Conservation (phyloP, 2,113 vertebrate species). For the Pelmatolapia mariae region DNA sequence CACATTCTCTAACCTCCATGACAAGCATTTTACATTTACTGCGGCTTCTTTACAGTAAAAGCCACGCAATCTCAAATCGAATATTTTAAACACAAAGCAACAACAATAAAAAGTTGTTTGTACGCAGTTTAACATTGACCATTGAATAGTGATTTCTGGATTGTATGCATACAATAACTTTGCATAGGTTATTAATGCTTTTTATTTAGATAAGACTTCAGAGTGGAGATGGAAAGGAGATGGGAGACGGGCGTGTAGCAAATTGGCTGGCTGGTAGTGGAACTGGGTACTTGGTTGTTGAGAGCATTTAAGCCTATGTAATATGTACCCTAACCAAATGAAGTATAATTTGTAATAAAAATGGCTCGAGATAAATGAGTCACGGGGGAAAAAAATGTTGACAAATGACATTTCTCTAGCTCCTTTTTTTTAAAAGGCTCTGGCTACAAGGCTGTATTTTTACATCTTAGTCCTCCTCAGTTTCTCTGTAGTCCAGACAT, state of each 20-base stretch:
- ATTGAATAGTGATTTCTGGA: not conserved
- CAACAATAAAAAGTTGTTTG: not conserved
- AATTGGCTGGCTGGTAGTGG: not conserved
- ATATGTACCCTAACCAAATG: not conserved
- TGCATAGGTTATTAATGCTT: not conserved
- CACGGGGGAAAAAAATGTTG: not conserved
- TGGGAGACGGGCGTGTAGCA: not conserved
- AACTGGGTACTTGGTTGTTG: not conserved
- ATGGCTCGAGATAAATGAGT: not conserved
- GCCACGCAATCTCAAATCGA: fast-evolving
- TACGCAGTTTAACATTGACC: not conserved
- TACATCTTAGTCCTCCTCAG: not conserved
- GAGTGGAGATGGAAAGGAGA: not conserved
- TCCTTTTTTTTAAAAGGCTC: not conserved
- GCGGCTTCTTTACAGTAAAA: not conserved
- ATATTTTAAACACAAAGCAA: not conserved
- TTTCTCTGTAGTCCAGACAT: not conserved
- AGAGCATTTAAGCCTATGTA: not conserved
- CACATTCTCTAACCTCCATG: not conserved
- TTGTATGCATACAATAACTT: not conserved
- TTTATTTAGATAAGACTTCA: not conserved
- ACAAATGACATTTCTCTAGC: not conserved
- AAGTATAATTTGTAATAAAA: not conserved
- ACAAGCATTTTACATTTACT: not conserved
- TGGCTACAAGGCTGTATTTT: fast-evolving